These are phyloP conservation scores for Anthopleura xanthogrammica DNA, from an alignment of 92 coral and sea anemone species.

Conservation along the genomic window DNA sequence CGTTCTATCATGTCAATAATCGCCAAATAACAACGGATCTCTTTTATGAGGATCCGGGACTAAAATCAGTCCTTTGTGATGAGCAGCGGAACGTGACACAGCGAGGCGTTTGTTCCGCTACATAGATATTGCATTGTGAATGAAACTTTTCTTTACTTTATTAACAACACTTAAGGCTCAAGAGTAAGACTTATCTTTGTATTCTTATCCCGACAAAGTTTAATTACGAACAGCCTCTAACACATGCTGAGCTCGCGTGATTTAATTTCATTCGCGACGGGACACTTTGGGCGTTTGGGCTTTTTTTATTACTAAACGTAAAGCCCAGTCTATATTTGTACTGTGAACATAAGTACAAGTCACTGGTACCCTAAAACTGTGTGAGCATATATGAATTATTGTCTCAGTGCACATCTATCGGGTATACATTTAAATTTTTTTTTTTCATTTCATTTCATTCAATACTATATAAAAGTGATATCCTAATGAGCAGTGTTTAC, in stretches of 20 bases:
- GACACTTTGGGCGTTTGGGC: slow-evolving; percentile 17
- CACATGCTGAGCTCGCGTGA: slow-evolving; percentile 53
- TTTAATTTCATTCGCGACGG: slow-evolving; percentile 37
- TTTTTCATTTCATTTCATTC: neutral
- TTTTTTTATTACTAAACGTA: slow-evolving; percentile 10
- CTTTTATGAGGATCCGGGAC: neutral
- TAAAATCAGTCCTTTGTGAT: neutral
- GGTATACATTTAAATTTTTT: too few species aligned
- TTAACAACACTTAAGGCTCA: slow-evolving; percentile 12
- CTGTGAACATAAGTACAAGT: neutral
- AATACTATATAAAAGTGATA: neutral
- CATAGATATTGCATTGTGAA: neutral
- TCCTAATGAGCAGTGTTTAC: neutral
- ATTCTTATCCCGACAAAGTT: slow-evolving; percentile 26
- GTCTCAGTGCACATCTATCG: too few species aligned
- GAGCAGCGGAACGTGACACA: neutral
- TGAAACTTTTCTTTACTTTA: neutral
- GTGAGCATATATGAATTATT: too few species aligned
- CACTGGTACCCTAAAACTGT: neutral
- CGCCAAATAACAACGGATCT: neutral
- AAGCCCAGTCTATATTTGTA: slow-evolving; percentile 20
- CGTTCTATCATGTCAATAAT: neutral
- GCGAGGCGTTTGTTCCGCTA: neutral
- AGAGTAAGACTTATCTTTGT: slow-evolving; percentile 12
- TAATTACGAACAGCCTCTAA: slow-evolving; percentile 22